Base-by-base conservation (phyloP, 2,113 vertebrate genomes). In the Gasterosteus aculeatus region DNA sequence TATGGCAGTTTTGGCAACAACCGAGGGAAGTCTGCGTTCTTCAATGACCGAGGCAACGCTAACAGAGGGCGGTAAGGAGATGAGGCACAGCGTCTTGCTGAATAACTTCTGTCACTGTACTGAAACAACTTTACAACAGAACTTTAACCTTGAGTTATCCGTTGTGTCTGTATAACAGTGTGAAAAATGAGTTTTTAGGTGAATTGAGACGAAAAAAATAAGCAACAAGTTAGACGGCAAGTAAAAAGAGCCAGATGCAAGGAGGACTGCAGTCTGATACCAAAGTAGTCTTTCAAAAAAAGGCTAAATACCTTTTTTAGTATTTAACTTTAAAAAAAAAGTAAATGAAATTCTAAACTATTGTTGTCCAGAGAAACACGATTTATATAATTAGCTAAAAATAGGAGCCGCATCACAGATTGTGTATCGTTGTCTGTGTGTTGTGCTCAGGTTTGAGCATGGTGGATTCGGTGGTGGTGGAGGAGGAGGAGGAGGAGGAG, bases 1-100 rank as follows among this genome's bases (percentile, higher is more conserved):
- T 99, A 98, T 87, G 96, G 93, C 92, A 98, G 94, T 86, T 99
- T 99, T 46, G 95, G 96, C 3, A 96, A 95, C 41, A 97, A 98
- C 76, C 91, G 97, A 11, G 95, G 95, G 1, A 96, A 98, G 63
- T 95, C 97, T 16, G 94, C 95, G 10, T 99, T 98, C 93, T 97
- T 96, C 31, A 93, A 82, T 67, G 97, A 98, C 82, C 94, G 97
- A 70, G 95, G 96, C n/a, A 95, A 93, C 38, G 95, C 95, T 15
- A 95, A 94, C 57, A 93, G 97, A 85, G 96, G 96, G 83, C 95
- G 97, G 97, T 94, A 58, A 93, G 92, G 69, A 53, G 7, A 35
- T 10, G 19, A 56, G 2, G 71, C 66, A 3, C 41, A 1, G 15
- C 49, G 19, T 19, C 35, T 31, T 12, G 31, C 5, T 29, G 33